Conservation (phyloP, 37 sponge, comb jelly and placozoan genomes). For the Crambe crambe region DNA sequence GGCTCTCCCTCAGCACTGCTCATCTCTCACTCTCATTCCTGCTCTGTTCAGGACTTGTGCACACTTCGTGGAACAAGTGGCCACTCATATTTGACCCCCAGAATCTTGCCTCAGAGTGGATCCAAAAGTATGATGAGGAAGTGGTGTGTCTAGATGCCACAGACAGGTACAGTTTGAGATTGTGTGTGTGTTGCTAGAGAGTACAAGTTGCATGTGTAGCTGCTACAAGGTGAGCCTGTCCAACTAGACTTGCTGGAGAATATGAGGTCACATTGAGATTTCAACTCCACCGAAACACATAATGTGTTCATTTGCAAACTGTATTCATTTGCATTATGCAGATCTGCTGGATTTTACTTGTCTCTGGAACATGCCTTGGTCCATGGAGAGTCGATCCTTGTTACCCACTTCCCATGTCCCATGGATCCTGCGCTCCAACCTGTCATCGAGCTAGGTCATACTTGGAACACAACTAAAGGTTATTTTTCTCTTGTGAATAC, state of each 20-base stretch:
- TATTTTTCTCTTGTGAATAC: too few species aligned
- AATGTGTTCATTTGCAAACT: too few species aligned
- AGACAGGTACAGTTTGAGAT: conserved; percentile 22
- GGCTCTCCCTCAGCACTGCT: not conserved
- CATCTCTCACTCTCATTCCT: not conserved
- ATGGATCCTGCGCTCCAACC: conserved; percentile 52
- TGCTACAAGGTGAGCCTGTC: too few species aligned
- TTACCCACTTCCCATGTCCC: conserved; percentile 22
- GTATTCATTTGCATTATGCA: too few species aligned
- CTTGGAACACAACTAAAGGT: conserved; percentile 27
- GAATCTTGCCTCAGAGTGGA: conserved; percentile 2
- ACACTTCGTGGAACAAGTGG: conserved; percentile 43
- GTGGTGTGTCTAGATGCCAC: conserved; percentile 37
- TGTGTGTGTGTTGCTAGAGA: too few species aligned
- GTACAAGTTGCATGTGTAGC: too few species aligned
- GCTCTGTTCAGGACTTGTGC: conserved; percentile 1
- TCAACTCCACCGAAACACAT: too few species aligned
- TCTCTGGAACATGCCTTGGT: conserved; percentile 47
- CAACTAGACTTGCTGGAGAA: too few species aligned
- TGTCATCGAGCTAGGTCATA: conserved; percentile 31
- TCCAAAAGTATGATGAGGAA: conserved; percentile 8
- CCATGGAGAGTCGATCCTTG: conserved; percentile 32
- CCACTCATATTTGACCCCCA: conserved; percentile 58
- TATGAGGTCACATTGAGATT: too few species aligned
- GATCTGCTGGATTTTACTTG: conserved; percentile 22